Conservation (phyloP, 2,113 vertebrate species). For the Turnix velox region DNA sequence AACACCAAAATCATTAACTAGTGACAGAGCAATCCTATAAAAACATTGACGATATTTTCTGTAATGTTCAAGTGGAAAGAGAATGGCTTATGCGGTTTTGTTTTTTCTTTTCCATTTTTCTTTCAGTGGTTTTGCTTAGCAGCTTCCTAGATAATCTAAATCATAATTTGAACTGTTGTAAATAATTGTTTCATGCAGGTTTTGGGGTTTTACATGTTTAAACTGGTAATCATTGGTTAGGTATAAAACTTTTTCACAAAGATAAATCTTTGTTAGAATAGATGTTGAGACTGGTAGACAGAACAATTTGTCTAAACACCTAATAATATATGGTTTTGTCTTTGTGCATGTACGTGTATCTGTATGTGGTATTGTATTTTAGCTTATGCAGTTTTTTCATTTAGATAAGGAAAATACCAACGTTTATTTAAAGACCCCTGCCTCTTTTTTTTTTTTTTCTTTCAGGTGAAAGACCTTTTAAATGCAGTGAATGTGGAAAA, state of each 20-base stretch:
- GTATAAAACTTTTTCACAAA: not conserved
- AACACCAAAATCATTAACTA: not conserved
- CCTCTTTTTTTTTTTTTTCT: not conserved
- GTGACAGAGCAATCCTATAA: not conserved
- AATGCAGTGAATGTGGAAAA: slow-evolving; percentile 90
- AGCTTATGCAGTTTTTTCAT: not conserved
- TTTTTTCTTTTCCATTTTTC: not conserved
- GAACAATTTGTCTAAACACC: not conserved
- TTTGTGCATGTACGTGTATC: not conserved
- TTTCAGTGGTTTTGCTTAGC: not conserved
- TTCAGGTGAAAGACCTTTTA: slow-evolving; percentile 91
- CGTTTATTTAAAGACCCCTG: not conserved
- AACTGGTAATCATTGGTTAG: not conserved
- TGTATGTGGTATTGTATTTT: not conserved
- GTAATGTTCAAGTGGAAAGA: not conserved
- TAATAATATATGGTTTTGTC: rapidly evolving
- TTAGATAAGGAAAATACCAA: not conserved
- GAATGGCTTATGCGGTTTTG: rapidly evolving
- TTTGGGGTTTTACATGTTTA: not conserved
- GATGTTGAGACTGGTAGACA: not conserved
- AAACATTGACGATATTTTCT: not conserved
- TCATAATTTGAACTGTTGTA: not conserved
- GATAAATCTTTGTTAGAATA: not conserved
- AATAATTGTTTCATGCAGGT: not conserved
- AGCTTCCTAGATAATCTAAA: not conserved